Evolutionary conservation across 2,797 vertebrate genomes (phyloP), one percentile per base, ranked within the genome.

Genomic region (Sphenopsis melanotis): DNA sequence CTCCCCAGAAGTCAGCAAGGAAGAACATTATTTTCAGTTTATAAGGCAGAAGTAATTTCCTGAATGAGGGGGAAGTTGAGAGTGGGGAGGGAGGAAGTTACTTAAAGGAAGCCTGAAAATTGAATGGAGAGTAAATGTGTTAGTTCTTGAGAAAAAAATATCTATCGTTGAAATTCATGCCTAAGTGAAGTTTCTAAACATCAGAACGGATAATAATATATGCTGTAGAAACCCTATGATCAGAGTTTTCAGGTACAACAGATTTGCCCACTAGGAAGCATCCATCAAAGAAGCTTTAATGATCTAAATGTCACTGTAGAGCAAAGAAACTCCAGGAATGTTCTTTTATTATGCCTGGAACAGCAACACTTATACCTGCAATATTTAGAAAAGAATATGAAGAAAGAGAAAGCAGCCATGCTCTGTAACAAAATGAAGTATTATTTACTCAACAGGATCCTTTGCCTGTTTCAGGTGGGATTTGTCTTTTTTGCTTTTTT

Each of bases 251-350:
- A 57, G 81, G 63, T 80, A 64, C 23, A 76, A 80, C n/a, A 80
- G 36, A 61, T 64, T 89, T 76, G 9, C 37, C 27, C 36, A 69
- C 34, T 12, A 49, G 63, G 55, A 87, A 87, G 30, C 63, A 93
- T 64, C 36, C 34, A 61, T 87, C 63, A 91, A 93, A 91, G 29
- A 17, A 72, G 36, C 19, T 85, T 91, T 93, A 85, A 91, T 91
- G 27, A 79, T 69, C n/a, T 89, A 69, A 89, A 93, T 22, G 39
- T 76, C 63, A 49, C 36, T 46, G 39, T 9, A 49, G 50, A 76
- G 71, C 47, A 80, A 79, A 83, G 26, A 85, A 80, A 69, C 39
- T 49, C 34, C 52, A 85, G 39, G 50, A 85, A 76, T 34, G 9
- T 57, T 93, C 42, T 64, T 61, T 42, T 64, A 41, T 55, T 78